Evolutionary conservation across 2,797 vertebrate species (phyloP).

Genomic region (Hafferia zeledoni): DNA sequence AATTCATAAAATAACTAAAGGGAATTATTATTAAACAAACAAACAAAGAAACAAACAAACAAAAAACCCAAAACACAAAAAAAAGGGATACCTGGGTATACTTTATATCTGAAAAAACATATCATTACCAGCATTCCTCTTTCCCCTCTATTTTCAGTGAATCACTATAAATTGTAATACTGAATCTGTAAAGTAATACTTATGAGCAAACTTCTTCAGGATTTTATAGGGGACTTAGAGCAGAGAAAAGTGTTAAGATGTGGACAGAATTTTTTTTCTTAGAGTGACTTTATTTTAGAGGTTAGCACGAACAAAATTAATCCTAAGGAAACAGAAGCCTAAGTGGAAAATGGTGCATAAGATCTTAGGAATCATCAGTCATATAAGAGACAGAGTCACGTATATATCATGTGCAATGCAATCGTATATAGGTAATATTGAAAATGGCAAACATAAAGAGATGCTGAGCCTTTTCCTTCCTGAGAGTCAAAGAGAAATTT

Average conservation of each 20-base stretch:
- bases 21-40: neutral
- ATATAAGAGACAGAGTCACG: neutral
- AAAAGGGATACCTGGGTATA: neutral
- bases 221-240: neutral
- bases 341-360: neutral
- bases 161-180: neutral
- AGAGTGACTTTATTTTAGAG: neutral
- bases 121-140: neutral
- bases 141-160: neutral
- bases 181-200: neutral
- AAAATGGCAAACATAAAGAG: neutral
- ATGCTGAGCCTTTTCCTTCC: neutral
- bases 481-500: neutral
- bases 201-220: neutral
- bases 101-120: neutral
- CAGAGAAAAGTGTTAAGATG: neutral
- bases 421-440: neutral
- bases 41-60: neutral
- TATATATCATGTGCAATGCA: neutral
- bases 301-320: neutral
- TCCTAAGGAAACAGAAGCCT: neutral
- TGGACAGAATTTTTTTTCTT: neutral
- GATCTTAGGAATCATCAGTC: neutral
- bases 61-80: neutral
- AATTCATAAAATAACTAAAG: neutral